Percentiles rank a stretch among this genome's conserved stretches.
Evolutionary conservation across 2,888 invertebrate genomes (phyloP).

Genomic region (Eupeodes latifasciatus): DNA sequence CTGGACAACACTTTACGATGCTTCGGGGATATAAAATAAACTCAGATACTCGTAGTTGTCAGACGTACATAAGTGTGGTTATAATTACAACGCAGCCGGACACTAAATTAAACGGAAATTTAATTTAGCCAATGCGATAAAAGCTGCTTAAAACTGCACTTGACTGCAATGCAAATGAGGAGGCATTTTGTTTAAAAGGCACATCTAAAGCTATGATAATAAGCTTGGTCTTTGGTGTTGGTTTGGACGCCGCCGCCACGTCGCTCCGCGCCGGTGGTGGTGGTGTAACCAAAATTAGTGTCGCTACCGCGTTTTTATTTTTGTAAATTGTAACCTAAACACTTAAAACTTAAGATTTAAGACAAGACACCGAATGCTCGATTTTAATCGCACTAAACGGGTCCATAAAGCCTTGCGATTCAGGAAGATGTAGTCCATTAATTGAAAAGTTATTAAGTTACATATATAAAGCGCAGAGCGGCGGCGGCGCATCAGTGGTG

Average conservation of each 20-base stretch:
- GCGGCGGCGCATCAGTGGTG: background rate
- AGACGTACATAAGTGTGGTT: constrained; percentile 37
- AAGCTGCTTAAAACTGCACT: constrained; percentile 44
- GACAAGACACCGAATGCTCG: background rate
- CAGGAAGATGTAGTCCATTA: constrained; percentile 50
- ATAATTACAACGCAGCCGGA: constrained; percentile 13
- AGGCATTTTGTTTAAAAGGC: background rate
- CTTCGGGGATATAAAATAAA: constrained; percentile 70
- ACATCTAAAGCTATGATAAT: background rate
- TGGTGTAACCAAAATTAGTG: constrained; percentile 27
- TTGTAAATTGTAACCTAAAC: background rate
- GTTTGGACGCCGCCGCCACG: too few species aligned
- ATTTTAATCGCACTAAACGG: constrained; percentile 29
- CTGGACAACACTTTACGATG: constrained; percentile 62
- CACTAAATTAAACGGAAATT: constrained; percentile 29
- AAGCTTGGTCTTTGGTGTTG: background rate
- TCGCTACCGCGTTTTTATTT: background rate
- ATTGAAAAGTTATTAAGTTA: constrained; percentile 48
- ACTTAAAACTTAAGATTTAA: background rate
- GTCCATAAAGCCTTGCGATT: constrained; percentile 29
- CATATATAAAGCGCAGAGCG: background rate
- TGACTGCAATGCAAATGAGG: constrained; percentile 20
- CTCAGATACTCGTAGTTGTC: constrained; percentile 37
- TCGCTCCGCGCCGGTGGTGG: background rate
- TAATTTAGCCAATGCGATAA: constrained; percentile 54